Base-by-base conservation (phyloP, 2,113 vertebrate genomes). In the Megaceryle torquata region DNA sequence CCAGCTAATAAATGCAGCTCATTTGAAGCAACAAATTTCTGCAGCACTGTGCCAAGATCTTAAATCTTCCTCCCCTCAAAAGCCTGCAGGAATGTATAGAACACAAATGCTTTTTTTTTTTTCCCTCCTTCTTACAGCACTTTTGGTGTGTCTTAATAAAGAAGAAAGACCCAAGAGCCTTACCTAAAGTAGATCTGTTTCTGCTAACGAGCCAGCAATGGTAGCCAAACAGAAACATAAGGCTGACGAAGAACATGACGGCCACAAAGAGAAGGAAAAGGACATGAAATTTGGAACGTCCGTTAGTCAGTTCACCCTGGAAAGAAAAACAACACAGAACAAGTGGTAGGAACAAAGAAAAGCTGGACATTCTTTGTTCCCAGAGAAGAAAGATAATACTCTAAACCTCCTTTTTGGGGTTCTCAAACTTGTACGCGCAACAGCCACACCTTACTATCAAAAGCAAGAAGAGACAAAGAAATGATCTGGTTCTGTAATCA, bases 261-360 rank as follows among this genome's bases (percentile, higher is more conserved):
- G 99, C 99, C 97, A 99, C 98, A 87, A 99, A 99, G 97, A 99
- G 98, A 60, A 99, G 99, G 97, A 99, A 99, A 86, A 99, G 98
- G 71, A 99, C 98, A 13, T 99, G 99, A 95, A 99, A 99, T 97
- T 99, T 99, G 91, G 99, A 99, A 8, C 98, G 98, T 18, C 98
- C 98, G 41, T 99, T 99, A 46, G 98, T 97, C 86, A 99, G 97
- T 26, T 99, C 98, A 54, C 98, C 98, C 99, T 99, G 97, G 56
- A 93, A 97, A 79, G 81, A 44, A 97, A 96, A 97, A 39, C 65
- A 95, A 92, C 70, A 94, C 37, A 91, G 22, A 63, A 68, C 63
- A 90, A 96, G 43, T 31, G 71, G 46, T 3, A 78, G 67, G 59
- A 64, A 95, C 59, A 94, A 76, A 43, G 83, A 54, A 43, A 91